These are phyloP conservation scores for Carpatolechia fugitivella DNA, from an alignment of 2,888 invertebrate species.

Conservation along the genomic window DNA sequence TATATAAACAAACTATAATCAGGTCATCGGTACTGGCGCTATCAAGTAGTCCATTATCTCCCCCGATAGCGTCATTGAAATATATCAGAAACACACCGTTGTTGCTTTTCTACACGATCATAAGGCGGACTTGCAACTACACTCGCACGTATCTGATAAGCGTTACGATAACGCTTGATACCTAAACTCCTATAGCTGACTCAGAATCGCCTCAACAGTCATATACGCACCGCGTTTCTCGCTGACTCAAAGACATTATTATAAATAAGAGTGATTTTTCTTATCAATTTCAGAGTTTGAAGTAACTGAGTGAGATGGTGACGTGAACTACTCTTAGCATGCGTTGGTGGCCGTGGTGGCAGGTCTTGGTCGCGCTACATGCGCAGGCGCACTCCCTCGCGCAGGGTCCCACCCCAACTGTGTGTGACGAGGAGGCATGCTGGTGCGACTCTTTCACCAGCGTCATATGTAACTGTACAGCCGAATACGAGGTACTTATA, in stretches of 20 bases:
- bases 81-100: conserved; percentile 23
- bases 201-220: conserved; percentile 45
- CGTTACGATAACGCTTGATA: conserved; percentile 58
- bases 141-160: conserved; percentile 65
- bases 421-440: conserved; percentile 77
- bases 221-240: conserved; percentile 21
- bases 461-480: conserved; percentile 78
- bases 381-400: conserved; percentile 45
- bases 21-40: conserved; percentile 4
- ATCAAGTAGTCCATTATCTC: conserved; percentile 2
- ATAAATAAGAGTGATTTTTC: background rate
- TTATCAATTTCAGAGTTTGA: conserved; percentile 40
- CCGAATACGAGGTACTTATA: conserved; percentile 60
- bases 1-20: background rate
- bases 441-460: conserved; percentile 78
- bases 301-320: conserved; percentile 56
- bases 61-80: conserved; percentile 37
- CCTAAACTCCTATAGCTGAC: conserved; percentile 54
- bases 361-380: conserved; percentile 46
- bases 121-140: conserved; percentile 29
- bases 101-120: conserved; percentile 10
- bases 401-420: conserved; percentile 52
- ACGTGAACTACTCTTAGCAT: conserved; percentile 56
- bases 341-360: conserved; percentile 62
- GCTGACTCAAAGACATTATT: background rate